Evolutionary conservation across 2,888 invertebrate species (phyloP), one percentile per base, ranked within the genome.

Genomic region (Drosophila siamana): DNA sequence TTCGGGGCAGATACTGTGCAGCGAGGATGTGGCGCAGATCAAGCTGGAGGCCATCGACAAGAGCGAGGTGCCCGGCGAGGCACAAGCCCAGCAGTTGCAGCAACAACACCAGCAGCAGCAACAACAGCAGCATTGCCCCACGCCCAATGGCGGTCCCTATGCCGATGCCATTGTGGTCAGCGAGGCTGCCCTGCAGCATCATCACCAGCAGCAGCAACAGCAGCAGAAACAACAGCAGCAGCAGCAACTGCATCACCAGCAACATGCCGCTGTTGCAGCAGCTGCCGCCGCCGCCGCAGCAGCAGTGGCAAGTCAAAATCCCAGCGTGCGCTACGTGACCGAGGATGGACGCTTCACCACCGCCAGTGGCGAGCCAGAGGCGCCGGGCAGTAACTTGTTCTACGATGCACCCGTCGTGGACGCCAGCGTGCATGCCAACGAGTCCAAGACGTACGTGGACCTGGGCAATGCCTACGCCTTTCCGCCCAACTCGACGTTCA

Each of bases 391-490:
- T 2, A 81, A 50, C 33, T 26, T 79, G 11, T 91, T 89, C 67
- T 91, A 90, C 51, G 91, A 91, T 15, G 60, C 78, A 0, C 59
- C 86, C 1, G 87, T 90, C 5, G 86, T 89, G 2, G 92, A 92
- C 51, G 83, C 90, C 40, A 86, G 74, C 8, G 74, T 84, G 2
- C 90, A 90, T 68, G 66, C 78, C 6, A 89, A 88, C 47, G 92
- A 92, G 74, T 69, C 86, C 1, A 92, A 92, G 72, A 92, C 92
- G 0, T 92, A 92, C 56, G 92, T 92, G 9, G 92, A 92, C 68
- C 66, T 92, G 64, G 92, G 92, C 4, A 89, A 85, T 30, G 86
- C 90, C 22, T 91, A 91, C 22, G 51, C 88, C 47, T 92, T 90
- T 60, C 76, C 89, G 22, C 71, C 89, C 26, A 85, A 85, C 19